phyloP scores from a whole-genome alignment of 2,113 vertebrate genomes.

The Phoenicopterus ruber region DNA sequence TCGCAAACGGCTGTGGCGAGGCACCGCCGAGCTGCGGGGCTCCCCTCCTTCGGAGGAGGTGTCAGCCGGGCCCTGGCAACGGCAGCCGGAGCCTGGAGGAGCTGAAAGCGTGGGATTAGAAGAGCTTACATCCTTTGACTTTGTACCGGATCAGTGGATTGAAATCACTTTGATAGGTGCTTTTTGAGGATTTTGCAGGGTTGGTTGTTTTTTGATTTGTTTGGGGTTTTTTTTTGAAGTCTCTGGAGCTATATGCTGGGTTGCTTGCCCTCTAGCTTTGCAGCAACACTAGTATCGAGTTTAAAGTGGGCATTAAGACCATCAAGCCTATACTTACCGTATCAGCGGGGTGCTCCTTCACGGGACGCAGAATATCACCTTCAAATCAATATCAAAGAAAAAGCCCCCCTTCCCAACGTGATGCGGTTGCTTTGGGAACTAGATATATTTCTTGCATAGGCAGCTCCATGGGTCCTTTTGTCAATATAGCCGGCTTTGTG shows the following conservation, averaged over 20 bases:
- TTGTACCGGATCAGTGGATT: conserved; percentile 69
- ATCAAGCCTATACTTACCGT: background rate
- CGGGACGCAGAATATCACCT: background rate
- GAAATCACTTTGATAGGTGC: conserved; percentile 74
- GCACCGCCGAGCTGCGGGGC: conserved; percentile 41
- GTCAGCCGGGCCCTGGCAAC: conserved; percentile 62
- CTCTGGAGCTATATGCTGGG: conserved; percentile 41
- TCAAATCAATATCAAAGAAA: background rate
- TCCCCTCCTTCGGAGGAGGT: conserved; percentile 49
- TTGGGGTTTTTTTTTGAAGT: conserved; percentile 55
- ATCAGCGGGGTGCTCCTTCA: background rate
- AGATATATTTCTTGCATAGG: background rate
- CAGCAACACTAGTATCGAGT: background rate
- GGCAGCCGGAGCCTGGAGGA: conserved; percentile 61
- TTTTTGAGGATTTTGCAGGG: conserved; percentile 65
- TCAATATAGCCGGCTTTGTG: background rate
- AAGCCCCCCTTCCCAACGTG: background rate
- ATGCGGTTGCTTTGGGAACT: background rate
- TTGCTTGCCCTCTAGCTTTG: conserved; percentile 17
- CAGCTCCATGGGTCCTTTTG: background rate
- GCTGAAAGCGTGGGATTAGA: conserved; percentile 81
- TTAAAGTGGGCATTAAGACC: conserved; percentile 5
- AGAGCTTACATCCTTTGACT: conserved; percentile 81
- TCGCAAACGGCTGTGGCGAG: conserved; percentile 65
- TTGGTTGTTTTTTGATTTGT: conserved; percentile 13